Base-by-base conservation (phyloP, 1,140 invertebrate genomes). In the Dendroctonus ponderosae region DNA sequence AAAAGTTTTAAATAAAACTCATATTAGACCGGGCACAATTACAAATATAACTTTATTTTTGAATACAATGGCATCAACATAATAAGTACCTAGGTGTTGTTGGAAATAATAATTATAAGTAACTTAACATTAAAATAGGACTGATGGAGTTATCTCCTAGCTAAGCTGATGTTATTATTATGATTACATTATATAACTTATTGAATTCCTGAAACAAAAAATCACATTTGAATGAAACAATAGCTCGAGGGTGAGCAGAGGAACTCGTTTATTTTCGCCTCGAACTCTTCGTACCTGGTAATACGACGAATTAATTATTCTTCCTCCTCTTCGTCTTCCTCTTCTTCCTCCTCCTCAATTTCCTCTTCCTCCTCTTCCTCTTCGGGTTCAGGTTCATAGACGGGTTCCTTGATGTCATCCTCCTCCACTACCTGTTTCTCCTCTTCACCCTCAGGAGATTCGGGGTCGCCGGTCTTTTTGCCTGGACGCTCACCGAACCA, bases 401-500 rank as follows among this genome's bases (percentile, higher is more conserved):
- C 80, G 65, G 85, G 88, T 68, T 89, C 90, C 46, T 89, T 88
- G 56, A 88, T 84, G 50, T 87, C 85, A 40, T 89, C 86, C 46
- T 86, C 86, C 70, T 84, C 89, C 58, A 85, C 86, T 42, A 79
- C 83, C 82, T 92, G 91, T 66, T 87, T 86, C 76, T 93, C 91
- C 77, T 93, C 91, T 78, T 93, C 91, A 70, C 91, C 92, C 75
- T 94, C 91, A 50, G 92, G 92, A 72, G 91, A 91, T 70, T 94
- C 92, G 70, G 88, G 87, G 67, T 92, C 92, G 68, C 89, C 91
- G 77, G 87, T 81, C 85, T 94, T 94, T 82, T 93, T 94, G 85
- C 92, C 92, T 67, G 93, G 92, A 81, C 92, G 85, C 82, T 94
- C 93, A 75, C 92, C 92, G 85, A 94, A 94, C 91, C 93, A 95